phyloP scores from a whole-genome alignment of 2,888 invertebrate genomes.

The Synergus gifuensis region DNA sequence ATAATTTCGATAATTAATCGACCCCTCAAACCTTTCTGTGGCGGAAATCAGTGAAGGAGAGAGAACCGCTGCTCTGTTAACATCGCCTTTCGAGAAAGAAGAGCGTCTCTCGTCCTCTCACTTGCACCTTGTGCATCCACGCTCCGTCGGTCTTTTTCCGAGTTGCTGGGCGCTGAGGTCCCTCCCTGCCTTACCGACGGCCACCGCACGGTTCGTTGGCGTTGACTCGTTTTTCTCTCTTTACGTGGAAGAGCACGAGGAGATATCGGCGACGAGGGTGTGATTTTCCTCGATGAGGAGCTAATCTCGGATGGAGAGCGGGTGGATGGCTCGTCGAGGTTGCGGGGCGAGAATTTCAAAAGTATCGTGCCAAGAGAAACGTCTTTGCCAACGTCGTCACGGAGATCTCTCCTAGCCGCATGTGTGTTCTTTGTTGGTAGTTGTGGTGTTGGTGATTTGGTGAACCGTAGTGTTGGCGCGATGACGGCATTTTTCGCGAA shows the following conservation, averaged over 20 bases:
- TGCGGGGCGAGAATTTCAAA: conserved; percentile 43
- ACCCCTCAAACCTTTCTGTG: conserved; percentile 5
- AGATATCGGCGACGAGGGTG: not conserved
- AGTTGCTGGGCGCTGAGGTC: conserved; percentile 43
- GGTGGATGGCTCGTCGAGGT: conserved; percentile 56
- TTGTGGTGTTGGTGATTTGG: conserved; percentile 42
- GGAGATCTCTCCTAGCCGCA: conserved; percentile 45
- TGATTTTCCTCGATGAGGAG: conserved; percentile 1
- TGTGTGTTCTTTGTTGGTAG: conserved; percentile 49
- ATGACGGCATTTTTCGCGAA: conserved; percentile 49
- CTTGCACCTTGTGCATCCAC: conserved; percentile 53
- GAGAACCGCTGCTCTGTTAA: conserved; percentile 58
- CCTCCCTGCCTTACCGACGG: conserved; percentile 56
- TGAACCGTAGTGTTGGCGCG: conserved; percentile 49
- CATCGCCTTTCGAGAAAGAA: conserved; percentile 44
- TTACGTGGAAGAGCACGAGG: conserved; percentile 42
- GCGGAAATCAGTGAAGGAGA: conserved; percentile 36
- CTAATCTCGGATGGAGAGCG: conserved; percentile 54
- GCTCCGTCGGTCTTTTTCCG: conserved; percentile 42
- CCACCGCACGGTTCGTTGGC: conserved; percentile 32
- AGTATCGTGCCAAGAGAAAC: conserved; percentile 24
- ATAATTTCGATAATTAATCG: conserved; percentile 8
- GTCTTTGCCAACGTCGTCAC: conserved; percentile 42
- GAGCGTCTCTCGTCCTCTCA: conserved; percentile 53
- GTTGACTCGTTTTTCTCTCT: conserved; percentile 37